phyloP scores from a whole-genome alignment of 2,797 vertebrate genomes.

The Alosa sapidissima region DNA sequence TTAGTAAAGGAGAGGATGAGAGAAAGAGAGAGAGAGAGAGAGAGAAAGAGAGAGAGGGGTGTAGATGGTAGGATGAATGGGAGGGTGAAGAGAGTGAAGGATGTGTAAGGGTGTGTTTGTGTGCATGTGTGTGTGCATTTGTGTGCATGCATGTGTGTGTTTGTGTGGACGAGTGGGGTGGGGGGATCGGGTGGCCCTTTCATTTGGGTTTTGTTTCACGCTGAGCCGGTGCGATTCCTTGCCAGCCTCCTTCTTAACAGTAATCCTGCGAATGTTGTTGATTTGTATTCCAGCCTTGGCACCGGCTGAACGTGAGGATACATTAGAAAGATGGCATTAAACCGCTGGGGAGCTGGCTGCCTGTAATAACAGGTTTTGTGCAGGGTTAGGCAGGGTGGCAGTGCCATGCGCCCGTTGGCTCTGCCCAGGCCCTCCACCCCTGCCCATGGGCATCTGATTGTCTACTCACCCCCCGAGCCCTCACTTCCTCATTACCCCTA shows the following conservation, averaged over 20 bases:
- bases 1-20: neutral
- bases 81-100: neutral
- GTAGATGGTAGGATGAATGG: neutral
- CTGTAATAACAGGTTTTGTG: neutral
- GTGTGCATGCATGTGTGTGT: too few relatives aligned
- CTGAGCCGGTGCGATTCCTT: neutral
- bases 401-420: neutral
- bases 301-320: neutral
- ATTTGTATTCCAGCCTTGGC: slow-evolving; percentile 8
- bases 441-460: neutral
- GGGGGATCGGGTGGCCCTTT: neutral
- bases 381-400: neutral
- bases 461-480: neutral
- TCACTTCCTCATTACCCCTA: neutral
- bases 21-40: neutral
- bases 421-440: neutral
- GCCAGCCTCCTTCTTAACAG: slow-evolving; percentile 2
- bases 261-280: slow-evolving; percentile 15
- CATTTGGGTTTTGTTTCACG: neutral
- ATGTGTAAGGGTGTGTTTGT: neutral
- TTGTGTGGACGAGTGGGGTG: neutral
- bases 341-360: neutral
- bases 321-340: slow-evolving; percentile 9
- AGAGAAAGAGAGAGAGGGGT: neutral
- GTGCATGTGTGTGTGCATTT: too few relatives aligned